Evolutionary conservation across 2,113 vertebrate species (phyloP), one percentile per base, ranked within the genome.

Genomic region (Macrotis lagotis): DNA sequence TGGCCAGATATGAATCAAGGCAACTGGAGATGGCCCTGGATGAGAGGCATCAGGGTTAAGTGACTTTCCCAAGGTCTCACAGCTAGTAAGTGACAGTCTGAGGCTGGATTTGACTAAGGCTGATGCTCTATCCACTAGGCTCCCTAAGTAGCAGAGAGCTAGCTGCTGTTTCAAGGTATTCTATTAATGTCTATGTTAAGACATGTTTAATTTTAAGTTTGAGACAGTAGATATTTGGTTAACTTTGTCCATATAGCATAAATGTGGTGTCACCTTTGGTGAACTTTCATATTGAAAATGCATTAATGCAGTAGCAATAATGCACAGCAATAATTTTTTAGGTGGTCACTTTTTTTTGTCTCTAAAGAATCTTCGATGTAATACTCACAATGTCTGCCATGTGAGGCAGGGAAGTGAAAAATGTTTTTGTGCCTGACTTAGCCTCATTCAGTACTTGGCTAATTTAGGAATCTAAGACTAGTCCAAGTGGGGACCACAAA

Each of bases 401-500:
- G 25, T 74, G 44, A 92, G 74, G 47, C 50, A 94, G 12, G 8
- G 47, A 47, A 95, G 6, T 24, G 48, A 83, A 53, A 22, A 92
- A 48, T 26, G 48, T 88, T 51, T 9, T 47, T 91, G 24, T 25
- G 48, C 19, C 92, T 66, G 48, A 19, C 92, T 66, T 90, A 51
- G 31, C 90, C 48, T 51, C 55, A 89, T 53, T 92, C 53, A 88
- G 26, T 91, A 94, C 89, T 92, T 92, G 48, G 26, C 48, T 95
- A 31, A 92, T 90, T 31, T 51, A 91, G 74, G 37, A 90, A 92
- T 51, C 31, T 89, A 55, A 94, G 19, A 55, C 47, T 51, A 91
- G 50, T 66, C 90, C 28, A 49, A 95, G n/a, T 6, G 10, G 93
- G 93, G 88, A 93, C 19, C 50, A 89, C 93, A 74, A 95, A 93